Base-by-base conservation (phyloP, 2,113 vertebrate species). In the Cichladusa arquata region DNA sequence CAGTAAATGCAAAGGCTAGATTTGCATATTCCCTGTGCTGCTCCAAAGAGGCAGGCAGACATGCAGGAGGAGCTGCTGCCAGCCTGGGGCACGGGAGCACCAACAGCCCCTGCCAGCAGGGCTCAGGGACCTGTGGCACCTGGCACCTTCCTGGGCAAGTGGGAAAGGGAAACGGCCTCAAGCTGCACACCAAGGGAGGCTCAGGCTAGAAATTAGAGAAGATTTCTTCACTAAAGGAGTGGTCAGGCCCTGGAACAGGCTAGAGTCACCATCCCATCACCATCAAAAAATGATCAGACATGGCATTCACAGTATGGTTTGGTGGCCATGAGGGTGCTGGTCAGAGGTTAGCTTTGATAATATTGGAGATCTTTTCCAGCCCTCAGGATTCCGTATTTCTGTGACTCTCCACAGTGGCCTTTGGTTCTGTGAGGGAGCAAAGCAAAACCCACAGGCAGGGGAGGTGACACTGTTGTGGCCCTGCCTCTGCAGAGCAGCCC, bases 1-100 rank as follows among this genome's bases (percentile, higher is more conserved):
- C 29, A 8, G 73, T 61, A 42, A 94, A 95, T 28, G 28, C 71
- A 96, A 97, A 97, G 93, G 96, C 95, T 96, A 95, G 58, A 92
- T 96, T 85, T 97, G 88, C 95, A 95, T 94, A 89, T 95, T 95
- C 74, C 72, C 81, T 0, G 65, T 28, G 66, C 51, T 66, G 65
- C 77, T 93, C 50, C 54, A 36, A 71, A 60, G 90, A 92, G 44
- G 22, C 69, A 80, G 82, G 18, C 83, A 38, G 25, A 10, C 8
- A 40, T 15, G 33, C 19, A 15, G 90, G 73, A 82, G 18, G 67
- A 85, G 2, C 24, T 29, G 45, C 74, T 90, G 69, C 60, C 91
- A 83, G 31, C 45, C 53, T 51, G 56, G 78, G 42, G 29, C 73
- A 42, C 2, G 0, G 53, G 36, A 67, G 36, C 71, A 80, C 34